Evolutionary conservation across 2,888 invertebrate genomes (phyloP), one percentile per base, ranked within the genome.

Genomic region (Terebella lapidaria): DNA sequence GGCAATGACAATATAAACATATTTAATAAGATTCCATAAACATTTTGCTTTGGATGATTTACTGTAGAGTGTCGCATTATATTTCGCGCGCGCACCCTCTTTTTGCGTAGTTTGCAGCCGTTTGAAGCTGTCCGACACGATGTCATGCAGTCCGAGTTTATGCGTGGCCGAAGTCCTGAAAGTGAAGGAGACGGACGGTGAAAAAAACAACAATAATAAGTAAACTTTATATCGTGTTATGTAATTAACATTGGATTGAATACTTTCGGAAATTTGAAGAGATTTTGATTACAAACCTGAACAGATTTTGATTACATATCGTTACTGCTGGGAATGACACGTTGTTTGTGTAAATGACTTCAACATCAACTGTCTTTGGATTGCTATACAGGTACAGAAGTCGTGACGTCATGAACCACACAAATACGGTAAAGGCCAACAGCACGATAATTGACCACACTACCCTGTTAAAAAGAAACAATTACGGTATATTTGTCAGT

Each of bases 261-360:
- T n/a, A n/a, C n/a, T n/a, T n/a, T n/a, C n/a, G n/a, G n/a, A n/a
- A n/a, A n/a, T n/a, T n/a, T n/a, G n/a, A n/a, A n/a, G n/a, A n/a
- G n/a, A n/a, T n/a, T 35, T n/a, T 35, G 42, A 15, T 35, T 35
- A 35, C 42, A 15, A 35, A 60, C 67, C 63, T 61, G 59, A 68
- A 63, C n/a, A 66, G 60, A 59, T 68, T 67, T 26, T 68, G 65
- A 57, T 68, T 65, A 62, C 67, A 68, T 46, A 68, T 60, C 49
- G 68, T 68, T 26, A 68, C 67, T 22, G 65, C 61, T 5, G 68
- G 68, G 52, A 68, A 68, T 27, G 53, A 47, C 28, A 66, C 61
- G 46, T 35, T 60, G 28, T 65, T 62, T 1, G 67, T 67, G 59
- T 65, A 67, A 47, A 67, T 67, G 29, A 67, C 67, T 29, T 67